Evolutionary conservation across 2,797 vertebrate species (phyloP), one percentile per base, ranked within the genome.

Genomic region (Myoxocephalus aenaeus): DNA sequence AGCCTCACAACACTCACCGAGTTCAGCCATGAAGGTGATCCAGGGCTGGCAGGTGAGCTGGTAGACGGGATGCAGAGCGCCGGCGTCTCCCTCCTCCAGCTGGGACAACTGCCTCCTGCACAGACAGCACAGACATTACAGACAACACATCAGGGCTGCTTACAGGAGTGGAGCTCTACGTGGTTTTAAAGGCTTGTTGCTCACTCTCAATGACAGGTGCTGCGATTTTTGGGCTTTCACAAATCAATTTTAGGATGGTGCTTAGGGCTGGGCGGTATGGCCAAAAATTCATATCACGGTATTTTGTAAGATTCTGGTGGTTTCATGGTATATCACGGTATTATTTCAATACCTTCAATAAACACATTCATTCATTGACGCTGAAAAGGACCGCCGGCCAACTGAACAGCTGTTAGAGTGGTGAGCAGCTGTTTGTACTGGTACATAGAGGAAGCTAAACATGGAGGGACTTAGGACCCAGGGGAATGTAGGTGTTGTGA

Each of bases 21-120:
- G 91, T 63, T 92, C 93, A 82, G 93, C 94, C 98, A 99, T 99
- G 85, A 98, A 99, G 48, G 93, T 93, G 88, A 99, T 97, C 98
- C 97, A 99, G 2, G 89, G 94, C 89, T 96, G 96, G 85, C 93
- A 96, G 40, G 93, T 95, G 20, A 77, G 86, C 87, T 89, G 96
- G 91, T 97, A 99, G 65, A 97, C 57, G 0, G 95, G 95, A 72
- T 99, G 97, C 65, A 99, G 85, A 15, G 93, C 93, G n/a, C 98
- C 98, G 0, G 79, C 75, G 18, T 98, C 97, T 1, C 98, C 98
- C 85, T 99, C 97, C 86, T 99, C 97, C 81, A 99, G 69, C 86
- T 97, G 97, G 69, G 92, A 91, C 59, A 94, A 84, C 66, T 96
- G 95, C 81, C 96, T 96, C 89, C 98, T 99, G 36, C 11, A 87